Evolutionary conservation across 2,888 invertebrate genomes (phyloP).

Genomic region (Steinernema scapterisci): DNA sequence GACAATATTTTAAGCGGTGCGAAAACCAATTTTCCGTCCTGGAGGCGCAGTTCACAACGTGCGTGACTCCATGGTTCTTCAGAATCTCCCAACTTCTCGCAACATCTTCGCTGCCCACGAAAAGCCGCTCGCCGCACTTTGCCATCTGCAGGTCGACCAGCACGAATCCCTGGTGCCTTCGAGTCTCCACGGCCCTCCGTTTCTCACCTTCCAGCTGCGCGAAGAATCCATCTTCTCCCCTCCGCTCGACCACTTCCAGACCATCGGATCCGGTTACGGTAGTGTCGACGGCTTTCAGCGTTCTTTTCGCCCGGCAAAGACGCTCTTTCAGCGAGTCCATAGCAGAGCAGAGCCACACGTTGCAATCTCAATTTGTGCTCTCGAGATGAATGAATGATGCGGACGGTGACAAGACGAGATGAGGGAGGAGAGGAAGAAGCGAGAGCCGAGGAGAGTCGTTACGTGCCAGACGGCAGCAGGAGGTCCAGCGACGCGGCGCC

Average conservation of each 20-base stretch:
- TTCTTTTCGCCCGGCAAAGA: neutral
- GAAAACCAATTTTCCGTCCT: slow-evolving; percentile 68
- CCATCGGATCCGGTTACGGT: slow-evolving; percentile 7
- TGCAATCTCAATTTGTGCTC: no score
- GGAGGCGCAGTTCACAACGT: slow-evolving; percentile 69
- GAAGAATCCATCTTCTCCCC: neutral
- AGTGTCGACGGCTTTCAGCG: neutral
- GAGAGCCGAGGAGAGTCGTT: no score
- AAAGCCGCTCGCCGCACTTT: slow-evolving; percentile 15
- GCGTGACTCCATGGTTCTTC: slow-evolving; percentile 67
- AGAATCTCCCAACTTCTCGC: slow-evolving; percentile 68
- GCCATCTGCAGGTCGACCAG: slow-evolving; percentile 19
- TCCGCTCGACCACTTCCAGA: slow-evolving; percentile 6
- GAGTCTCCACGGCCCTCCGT: neutral
- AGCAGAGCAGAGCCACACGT: no score
- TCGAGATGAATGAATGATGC: no score
- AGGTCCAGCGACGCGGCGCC: no score
- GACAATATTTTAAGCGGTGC: slow-evolving; percentile 67
- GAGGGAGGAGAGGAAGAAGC: no score
- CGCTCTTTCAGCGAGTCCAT: slow-evolving; percentile 8
- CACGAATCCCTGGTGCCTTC: slow-evolving; percentile 12
- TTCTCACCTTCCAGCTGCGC: neutral
- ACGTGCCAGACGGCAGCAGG: no score
- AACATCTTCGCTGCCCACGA: slow-evolving; percentile 68
- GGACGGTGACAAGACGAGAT: no score